A percentile compares a stretch with the other conserved stretches of the same genome.
These are phyloP conservation scores for Apostichopus parvimensis DNA, from an alignment of 35 echinoderm and acorn worm species.

Conservation along the genomic window DNA sequence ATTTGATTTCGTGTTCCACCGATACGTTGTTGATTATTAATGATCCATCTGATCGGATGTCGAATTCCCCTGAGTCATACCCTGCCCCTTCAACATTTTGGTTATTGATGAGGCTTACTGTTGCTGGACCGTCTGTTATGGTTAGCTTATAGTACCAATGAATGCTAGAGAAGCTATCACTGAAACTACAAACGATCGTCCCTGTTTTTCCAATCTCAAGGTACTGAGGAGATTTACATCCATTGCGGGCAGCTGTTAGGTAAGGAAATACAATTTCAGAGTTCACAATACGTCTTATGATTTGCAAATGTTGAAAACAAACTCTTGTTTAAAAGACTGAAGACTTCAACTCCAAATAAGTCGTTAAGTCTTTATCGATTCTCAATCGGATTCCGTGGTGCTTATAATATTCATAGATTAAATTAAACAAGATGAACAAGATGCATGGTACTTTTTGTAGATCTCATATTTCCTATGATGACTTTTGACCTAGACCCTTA, in stretches of 20 bases:
- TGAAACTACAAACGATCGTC: background rate
- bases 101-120: background rate
- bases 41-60: slow-evolving; percentile 9
- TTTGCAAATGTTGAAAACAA: no score
- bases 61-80: background rate
- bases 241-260: background rate
- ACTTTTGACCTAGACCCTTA: no score
- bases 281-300: no score
- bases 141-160: background rate
- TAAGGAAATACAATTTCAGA: no score
- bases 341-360: no score
- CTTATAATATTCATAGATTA: no score
- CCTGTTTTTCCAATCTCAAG: background rate
- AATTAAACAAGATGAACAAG: no score
- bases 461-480: no score
- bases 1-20: background rate
- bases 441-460: no score
- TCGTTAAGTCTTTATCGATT: no score
- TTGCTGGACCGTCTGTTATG: background rate
- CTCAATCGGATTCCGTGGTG: no score
- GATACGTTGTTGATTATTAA: background rate
- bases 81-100: background rate
- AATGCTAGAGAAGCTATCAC: background rate
- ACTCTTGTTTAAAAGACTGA: no score
- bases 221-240: background rate